Evolutionary conservation across 2,797 vertebrate genomes (phyloP).

Genomic region (Potorous gilbertii): DNA sequence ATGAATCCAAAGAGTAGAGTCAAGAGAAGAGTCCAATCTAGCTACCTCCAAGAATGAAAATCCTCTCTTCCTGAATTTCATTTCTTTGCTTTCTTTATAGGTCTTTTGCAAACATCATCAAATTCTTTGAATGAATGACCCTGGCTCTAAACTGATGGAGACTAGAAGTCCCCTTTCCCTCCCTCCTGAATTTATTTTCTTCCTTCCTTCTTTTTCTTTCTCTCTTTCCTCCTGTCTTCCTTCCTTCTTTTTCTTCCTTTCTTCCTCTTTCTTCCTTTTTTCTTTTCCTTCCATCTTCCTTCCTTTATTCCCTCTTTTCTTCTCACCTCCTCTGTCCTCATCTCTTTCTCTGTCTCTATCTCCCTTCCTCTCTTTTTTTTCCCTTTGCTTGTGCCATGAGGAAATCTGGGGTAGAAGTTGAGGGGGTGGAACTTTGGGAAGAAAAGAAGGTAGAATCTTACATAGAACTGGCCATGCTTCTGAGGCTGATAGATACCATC

Average conservation of each 20-base stretch:
- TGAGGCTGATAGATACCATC: conserved; percentile 90
- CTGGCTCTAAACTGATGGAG: not conserved
- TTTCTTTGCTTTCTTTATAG: not conserved
- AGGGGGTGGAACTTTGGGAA: fast-evolving
- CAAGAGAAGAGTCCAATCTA: not conserved
- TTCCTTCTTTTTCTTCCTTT: not conserved
- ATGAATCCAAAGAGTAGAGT: not conserved
- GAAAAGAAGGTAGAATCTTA: conserved; percentile 38
- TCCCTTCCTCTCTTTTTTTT: not conserved
- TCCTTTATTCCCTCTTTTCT: not conserved
- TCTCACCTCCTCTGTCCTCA: not conserved
- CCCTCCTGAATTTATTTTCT: not conserved
- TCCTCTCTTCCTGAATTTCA: not conserved
- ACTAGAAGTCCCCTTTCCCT: not conserved
- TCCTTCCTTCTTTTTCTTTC: not conserved
- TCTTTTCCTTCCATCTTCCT: not conserved
- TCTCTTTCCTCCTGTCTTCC: not conserved
- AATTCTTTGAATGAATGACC: not conserved
- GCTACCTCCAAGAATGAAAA: not conserved
- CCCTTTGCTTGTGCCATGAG: not conserved
- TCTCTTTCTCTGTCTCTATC: not conserved
- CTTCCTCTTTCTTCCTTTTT: not conserved
- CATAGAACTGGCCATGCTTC: conserved; percentile 88
- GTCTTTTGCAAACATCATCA: not conserved
- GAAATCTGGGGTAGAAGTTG: not conserved